phyloP scores from a whole-genome alignment of 2,797 vertebrate species.

The Vespertilio murinus region DNA sequence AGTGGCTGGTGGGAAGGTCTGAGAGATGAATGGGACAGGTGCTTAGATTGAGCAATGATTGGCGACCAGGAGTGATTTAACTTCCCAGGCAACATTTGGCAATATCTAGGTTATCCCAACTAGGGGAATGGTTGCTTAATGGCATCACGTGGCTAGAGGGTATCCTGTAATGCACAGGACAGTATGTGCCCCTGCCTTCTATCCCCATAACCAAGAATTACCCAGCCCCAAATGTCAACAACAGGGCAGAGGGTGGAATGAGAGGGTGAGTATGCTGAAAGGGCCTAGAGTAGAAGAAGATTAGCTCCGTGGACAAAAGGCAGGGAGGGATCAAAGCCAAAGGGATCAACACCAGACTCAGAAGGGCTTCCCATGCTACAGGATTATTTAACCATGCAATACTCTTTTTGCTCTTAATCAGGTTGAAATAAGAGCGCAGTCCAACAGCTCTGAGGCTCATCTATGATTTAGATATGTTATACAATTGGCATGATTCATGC shows the following conservation, averaged over 20 bases:
- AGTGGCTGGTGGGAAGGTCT: not conserved
- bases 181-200: not conserved
- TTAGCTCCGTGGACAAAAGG: not conserved
- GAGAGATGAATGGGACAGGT: not conserved
- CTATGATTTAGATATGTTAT: not conserved
- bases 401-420: not conserved
- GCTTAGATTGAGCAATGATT: not conserved
- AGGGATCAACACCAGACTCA: accelerated
- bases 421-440: not conserved
- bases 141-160: not conserved
- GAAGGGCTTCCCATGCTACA: not conserved
- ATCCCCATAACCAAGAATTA: not conserved
- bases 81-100: not conserved
- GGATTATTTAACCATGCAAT: not conserved
- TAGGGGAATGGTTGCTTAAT: too few relatives aligned
- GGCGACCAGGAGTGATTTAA: not conserved
- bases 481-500: not conserved
- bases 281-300: not conserved
- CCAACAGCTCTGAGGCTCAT: not conserved
- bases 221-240: not conserved
- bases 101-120: not conserved
- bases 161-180: not conserved
- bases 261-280: not conserved
- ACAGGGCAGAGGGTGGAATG: not conserved
- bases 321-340: not conserved